These are phyloP conservation scores for Eurystomus glaucurus DNA, from an alignment of 2,797 vertebrate species.

Conservation along the genomic window DNA sequence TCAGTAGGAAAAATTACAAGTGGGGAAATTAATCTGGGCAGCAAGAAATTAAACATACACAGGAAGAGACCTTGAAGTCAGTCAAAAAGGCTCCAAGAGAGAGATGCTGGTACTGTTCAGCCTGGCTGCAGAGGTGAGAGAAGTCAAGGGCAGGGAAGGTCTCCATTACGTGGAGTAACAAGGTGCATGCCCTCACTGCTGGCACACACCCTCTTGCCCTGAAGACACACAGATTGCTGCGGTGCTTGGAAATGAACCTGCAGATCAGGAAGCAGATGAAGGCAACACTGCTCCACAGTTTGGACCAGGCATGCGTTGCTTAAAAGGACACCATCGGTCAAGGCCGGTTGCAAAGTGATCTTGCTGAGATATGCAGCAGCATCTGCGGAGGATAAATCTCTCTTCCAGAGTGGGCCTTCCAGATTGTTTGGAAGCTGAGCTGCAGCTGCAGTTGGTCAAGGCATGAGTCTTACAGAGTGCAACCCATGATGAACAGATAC, in stretches of 20 bases:
- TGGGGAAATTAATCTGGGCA: conserved; percentile 26
- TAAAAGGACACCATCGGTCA: background rate
- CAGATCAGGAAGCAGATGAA: background rate
- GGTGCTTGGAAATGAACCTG: background rate
- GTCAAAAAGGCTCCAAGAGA: background rate
- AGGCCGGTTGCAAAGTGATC: background rate
- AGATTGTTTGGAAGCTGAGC: background rate
- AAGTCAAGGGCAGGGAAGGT: background rate
- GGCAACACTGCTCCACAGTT: background rate
- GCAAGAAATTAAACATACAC: conserved; percentile 20
- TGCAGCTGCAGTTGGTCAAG: background rate
- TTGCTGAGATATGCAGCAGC: background rate
- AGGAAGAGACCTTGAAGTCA: background rate
- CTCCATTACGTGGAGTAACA: rapidly evolving
- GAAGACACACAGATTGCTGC: background rate
- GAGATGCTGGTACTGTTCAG: background rate
- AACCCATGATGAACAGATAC: background rate
- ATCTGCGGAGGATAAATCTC: background rate
- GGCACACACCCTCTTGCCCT: rapidly evolving
- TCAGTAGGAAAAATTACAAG: conserved; percentile 11
- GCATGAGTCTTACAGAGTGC: background rate
- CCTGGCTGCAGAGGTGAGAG: background rate
- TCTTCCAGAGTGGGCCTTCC: background rate
- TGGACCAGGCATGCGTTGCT: background rate
- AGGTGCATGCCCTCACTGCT: background rate